phyloP scores from a whole-genome alignment of 2,113 vertebrate genomes.

The Sarotherodon lohbergeri region DNA sequence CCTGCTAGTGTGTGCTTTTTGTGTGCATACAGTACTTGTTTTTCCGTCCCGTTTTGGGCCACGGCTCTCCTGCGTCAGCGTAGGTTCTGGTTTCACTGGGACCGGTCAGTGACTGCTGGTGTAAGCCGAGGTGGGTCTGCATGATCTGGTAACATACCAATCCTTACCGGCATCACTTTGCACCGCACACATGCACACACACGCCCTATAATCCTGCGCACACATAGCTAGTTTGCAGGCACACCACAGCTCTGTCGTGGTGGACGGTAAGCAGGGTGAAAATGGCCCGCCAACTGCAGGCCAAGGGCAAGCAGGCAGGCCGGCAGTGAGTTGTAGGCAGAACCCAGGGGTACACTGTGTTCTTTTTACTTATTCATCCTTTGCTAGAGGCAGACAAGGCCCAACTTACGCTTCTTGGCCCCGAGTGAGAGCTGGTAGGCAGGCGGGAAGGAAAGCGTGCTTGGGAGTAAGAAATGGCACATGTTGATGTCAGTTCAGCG shows the following conservation, averaged over 20 bases:
- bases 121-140: slow-evolving; percentile 58
- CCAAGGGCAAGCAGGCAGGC: slow-evolving; percentile 19
- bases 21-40: neutral
- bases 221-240: slow-evolving; percentile 28
- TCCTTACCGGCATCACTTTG: slow-evolving; percentile 44
- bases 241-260: slow-evolving; percentile 23
- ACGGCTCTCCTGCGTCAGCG: slow-evolving; percentile 37
- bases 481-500: slow-evolving; percentile 10
- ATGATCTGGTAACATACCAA: slow-evolving; percentile 57
- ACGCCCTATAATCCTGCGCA: slow-evolving; percentile 9
- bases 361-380: slow-evolving; percentile 71
- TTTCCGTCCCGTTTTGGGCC: neutral
- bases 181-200: neutral
- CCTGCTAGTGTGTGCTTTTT: neutral
- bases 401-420: slow-evolving; percentile 51
- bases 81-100: slow-evolving; percentile 57
- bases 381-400: slow-evolving; percentile 56
- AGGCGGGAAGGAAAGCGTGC: slow-evolving; percentile 17
- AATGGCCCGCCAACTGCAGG: slow-evolving; percentile 38
- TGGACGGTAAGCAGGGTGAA: slow-evolving; percentile 28
- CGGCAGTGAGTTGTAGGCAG: slow-evolving; percentile 45
- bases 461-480: slow-evolving; percentile 9
- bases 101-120: slow-evolving; percentile 32
- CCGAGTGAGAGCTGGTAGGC: slow-evolving; percentile 32
- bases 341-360: slow-evolving; percentile 67